phyloP scores from a whole-genome alignment of 1,140 invertebrate genomes.

The Luehdorfia chinensis region DNA sequence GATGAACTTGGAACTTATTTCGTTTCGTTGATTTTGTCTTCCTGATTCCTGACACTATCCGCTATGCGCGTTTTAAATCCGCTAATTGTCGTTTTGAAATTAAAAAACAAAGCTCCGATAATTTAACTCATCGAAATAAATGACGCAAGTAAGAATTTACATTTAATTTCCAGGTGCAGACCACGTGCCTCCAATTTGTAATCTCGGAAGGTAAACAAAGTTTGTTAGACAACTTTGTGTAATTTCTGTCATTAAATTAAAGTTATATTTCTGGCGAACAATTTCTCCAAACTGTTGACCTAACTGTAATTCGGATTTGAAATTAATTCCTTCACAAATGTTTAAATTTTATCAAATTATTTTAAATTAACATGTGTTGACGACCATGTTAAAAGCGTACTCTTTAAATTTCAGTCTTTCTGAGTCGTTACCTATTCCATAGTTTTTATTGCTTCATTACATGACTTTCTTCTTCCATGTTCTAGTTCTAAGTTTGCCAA shows the following conservation, averaged over 20 bases:
- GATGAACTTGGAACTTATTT: too few relatives aligned
- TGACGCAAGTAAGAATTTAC: too few relatives aligned
- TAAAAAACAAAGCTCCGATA: too few relatives aligned
- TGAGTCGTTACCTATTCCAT: neutral
- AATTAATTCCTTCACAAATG: conserved; percentile 8
- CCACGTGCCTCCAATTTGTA: conserved; percentile 13
- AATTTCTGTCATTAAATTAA: conserved; percentile 15
- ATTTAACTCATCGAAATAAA: too few relatives aligned
- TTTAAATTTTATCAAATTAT: neutral
- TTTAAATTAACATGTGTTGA: neutral
- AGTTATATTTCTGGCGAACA: conserved; percentile 14
- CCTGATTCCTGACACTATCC: too few relatives aligned
- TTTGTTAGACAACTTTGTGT: conserved; percentile 17
- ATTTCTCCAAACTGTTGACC: conserved; percentile 6
- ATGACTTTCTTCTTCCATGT: too few relatives aligned
- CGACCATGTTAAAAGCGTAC: neutral
- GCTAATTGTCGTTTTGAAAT: too few relatives aligned
- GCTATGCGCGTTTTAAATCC: too few relatives aligned
- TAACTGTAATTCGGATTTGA: conserved; percentile 7
- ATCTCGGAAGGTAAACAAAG: conserved; percentile 12
- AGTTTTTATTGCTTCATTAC: too few relatives aligned
- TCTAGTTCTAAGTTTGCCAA: too few relatives aligned
- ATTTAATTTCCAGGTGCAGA: conserved; percentile 10
- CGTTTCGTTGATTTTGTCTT: too few relatives aligned
- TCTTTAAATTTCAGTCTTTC: neutral